Evolutionary conservation across 1,140 invertebrate genomes (phyloP).

Genomic region (Centruroides sculpturatus): DNA sequence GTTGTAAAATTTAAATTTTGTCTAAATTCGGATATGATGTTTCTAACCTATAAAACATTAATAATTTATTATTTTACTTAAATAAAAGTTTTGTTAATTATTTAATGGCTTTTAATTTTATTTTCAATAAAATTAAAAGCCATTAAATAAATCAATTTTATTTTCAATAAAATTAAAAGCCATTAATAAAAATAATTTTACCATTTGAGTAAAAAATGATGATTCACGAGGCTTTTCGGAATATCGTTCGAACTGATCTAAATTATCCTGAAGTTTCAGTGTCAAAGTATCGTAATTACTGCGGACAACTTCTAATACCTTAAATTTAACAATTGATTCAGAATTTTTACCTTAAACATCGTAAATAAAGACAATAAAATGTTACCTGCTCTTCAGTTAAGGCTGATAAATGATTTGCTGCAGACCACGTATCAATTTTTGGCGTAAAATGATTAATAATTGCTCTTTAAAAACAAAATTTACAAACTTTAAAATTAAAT

Average conservation of each 20-base stretch:
- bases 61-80: not conserved
- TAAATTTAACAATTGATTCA: not conserved
- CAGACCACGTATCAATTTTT: constrained; percentile 85
- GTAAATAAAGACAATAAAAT: constrained; percentile 3
- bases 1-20: constrained; percentile 1
- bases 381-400: constrained; percentile 76
- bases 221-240: constrained; percentile 29
- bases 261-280: constrained; percentile 82
- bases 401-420: constrained; percentile 71
- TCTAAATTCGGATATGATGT: constrained; percentile 3
- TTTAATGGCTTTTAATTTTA: too few species aligned
- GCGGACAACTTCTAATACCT: constrained; percentile 82
- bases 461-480: constrained; percentile 38
- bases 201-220: constrained; percentile 16
- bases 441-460: constrained; percentile 93
- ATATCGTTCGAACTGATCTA: constrained; percentile 71
- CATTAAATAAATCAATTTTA: too few species aligned
- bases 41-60: constrained; percentile 1
- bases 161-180: too few species aligned
- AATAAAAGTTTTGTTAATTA: not conserved
- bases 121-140: too few species aligned
- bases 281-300: constrained; percentile 92
- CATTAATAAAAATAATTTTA: not conserved
- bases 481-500: not conserved
- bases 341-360: too few species aligned